Percentiles rank a stretch among this genome's conserved stretches.
phyloP scores from a whole-genome alignment of 2,797 vertebrate genomes.

The Yasuhikotakia modesta region DNA sequence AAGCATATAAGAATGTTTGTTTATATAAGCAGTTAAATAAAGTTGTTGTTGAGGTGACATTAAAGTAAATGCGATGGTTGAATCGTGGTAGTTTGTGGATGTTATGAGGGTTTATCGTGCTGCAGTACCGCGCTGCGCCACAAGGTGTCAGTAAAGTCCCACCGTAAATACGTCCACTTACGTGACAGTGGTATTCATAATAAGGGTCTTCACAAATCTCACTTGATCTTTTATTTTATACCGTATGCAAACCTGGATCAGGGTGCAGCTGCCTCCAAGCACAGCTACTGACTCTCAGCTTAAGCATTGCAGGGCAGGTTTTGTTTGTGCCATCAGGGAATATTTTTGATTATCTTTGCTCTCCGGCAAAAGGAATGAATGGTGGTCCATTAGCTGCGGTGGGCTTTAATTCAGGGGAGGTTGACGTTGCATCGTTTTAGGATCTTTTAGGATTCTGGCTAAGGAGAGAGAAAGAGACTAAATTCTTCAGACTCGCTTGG shows the following conservation, averaged over 20 bases:
- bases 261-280: constrained; percentile 12
- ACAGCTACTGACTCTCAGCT: constrained; percentile 14
- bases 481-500: constrained; percentile 52
- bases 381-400: constrained; percentile 24
- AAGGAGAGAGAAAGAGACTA: constrained; percentile 6
- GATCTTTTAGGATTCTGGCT: constrained; percentile 41
- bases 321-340: constrained; percentile 11
- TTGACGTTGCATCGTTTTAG: constrained; percentile 46
- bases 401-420: constrained; percentile 45
- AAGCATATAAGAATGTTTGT: too few relatives aligned
- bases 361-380: constrained; percentile 23
- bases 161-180: constrained; percentile 39
- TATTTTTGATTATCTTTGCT: constrained; percentile 35
- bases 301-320: constrained; percentile 30
- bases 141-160: constrained; percentile 76
- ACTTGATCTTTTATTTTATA: constrained; percentile 57
- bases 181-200: constrained; percentile 26
- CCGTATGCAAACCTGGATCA: constrained; percentile 44
- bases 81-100: too few relatives aligned
- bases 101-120: too few relatives aligned
- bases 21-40: too few relatives aligned
- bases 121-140: constrained; percentile 56
- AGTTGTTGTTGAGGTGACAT: too few relatives aligned
- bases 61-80: too few relatives aligned
- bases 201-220: constrained; percentile 49